Base-by-base conservation (phyloP, 2,797 vertebrate species). In the Perodicticus potto region DNA sequence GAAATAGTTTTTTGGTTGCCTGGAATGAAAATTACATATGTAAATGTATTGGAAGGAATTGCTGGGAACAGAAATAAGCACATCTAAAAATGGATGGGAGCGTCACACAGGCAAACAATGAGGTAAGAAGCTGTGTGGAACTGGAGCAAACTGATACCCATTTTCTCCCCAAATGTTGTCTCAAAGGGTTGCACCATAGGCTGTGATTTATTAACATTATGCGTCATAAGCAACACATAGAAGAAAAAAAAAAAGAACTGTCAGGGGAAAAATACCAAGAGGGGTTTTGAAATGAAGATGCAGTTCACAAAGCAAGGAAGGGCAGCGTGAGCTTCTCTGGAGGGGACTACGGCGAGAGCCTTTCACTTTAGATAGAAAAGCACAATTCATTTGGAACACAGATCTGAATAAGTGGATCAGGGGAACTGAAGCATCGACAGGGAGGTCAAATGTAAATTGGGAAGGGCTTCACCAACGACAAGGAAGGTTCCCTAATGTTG, bases 21-120 rank as follows among this genome's bases (percentile, higher is more conserved):
- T 93, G 74, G 65, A 95, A 95, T 96, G 91, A 89, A 88, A 97
- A 95, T 93, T 92, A 82, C 19, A 84, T 74, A 89, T 95, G 89
- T 63, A 97, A 96, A 93, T 95, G 45, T 82, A 92, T 7, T 96
- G 55, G 45, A 94, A 29, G 43, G 81, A 96, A 87, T 72, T 96
- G 29, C 85, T 81, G 67, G 77, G 53, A 91, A 78, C 29, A 97
- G 78, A 95, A 97, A 73, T 92, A 93, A 93, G 57, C 85, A 49
- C 87, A 49, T 49, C 92, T 97, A 94, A 83, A 97, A 95, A 92
- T n/a, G 59, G 91, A 88, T 55, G 43, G 32, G 53, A 82, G 74
- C 55, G 83, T 94, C 87, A 70, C 34, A 90, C 0, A 49, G 91
- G 59, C 59, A 93, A 89, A 97, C 53, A 73, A 83, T 32, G 45